phyloP scores from a whole-genome alignment of 2,888 invertebrate genomes.

The Exephanes ischioxanthus region DNA sequence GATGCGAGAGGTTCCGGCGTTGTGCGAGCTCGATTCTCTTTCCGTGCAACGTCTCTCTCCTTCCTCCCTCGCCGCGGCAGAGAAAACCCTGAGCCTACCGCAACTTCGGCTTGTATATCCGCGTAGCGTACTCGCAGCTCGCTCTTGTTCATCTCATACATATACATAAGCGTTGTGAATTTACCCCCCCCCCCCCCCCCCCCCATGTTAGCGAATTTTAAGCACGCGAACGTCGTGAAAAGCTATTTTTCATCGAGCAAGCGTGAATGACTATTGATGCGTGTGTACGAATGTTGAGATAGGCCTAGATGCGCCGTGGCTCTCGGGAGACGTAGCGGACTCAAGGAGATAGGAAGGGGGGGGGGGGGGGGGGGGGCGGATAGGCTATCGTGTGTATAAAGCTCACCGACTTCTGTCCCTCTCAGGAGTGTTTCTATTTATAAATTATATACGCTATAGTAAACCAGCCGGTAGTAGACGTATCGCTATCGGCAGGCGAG shows the following conservation, averaged over 20 bases:
- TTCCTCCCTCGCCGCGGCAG: conserved; percentile 20
- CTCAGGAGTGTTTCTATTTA: conserved; percentile 52
- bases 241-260: conserved; percentile 17
- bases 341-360: not conserved
- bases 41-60: conserved; percentile 2
- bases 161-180: not conserved
- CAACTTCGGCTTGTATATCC: conserved; percentile 61
- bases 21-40: conserved; percentile 34
- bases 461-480: conserved; percentile 12
- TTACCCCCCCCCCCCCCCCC: not conserved
- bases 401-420: not conserved
- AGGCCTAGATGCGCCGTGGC: conserved; percentile 44
- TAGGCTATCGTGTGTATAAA: conserved; percentile 49
- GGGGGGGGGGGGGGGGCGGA: not conserved
- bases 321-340: conserved; percentile 10
- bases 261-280: conserved; percentile 27
- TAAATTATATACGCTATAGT: conserved; percentile 39
- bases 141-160: not conserved
- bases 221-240: not conserved
- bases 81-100: conserved; percentile 58
- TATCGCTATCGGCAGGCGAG: conserved; percentile 44
- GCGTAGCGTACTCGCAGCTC: conserved; percentile 49
- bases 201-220: not conserved
- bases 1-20: conserved; percentile 17
- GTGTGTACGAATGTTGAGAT: conserved; percentile 58